Base-by-base conservation (phyloP, 2,113 vertebrate genomes). In the Gasterosteus aculeatus region DNA sequence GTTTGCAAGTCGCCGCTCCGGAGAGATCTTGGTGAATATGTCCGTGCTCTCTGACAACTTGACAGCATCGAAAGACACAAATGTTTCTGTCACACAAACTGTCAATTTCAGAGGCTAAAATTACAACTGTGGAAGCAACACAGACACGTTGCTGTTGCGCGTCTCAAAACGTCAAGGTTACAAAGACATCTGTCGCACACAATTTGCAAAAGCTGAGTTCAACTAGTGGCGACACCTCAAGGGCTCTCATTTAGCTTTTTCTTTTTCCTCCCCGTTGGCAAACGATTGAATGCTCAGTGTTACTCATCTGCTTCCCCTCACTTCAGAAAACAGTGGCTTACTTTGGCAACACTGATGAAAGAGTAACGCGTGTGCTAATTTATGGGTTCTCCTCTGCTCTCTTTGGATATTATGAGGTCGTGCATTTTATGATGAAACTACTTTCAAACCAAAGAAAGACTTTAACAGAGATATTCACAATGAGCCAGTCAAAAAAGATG, bases 391-490 rank as follows among this genome's bases (percentile, higher is more conserved):
- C 39, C 41, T 51, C 59, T 60, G 51, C 78, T 81, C 81, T 80
- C 69, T 77, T 85, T 82, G 76, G 75, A 77, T 76, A 75, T 86
- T 78, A 84, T 73, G 71, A 89, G 73, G 80, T 41, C 69, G 71
- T 63, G 51, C 16, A 69, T 83, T 90, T 85, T 72, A 84, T 89
- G 90, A 92, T 87, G 88, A 91, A 92, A 93, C 86, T 54, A 49
- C 69, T 88, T 80, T 85, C 85, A 89, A 91, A 92, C 62, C 54
- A 26, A 68, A 86, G 80, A 72, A 86, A 86, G 72, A 68, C 77
- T 86, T 35, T 47, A 56, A 62, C 51, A 58, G 51, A 62, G 75
- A 38, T n/a, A 60, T 63, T 79, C 54, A 75, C 74, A 77, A 79
- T 71, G 22, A 70, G 41, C 78, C 35, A 67, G 51, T 54, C 56